These are phyloP conservation scores for Adelphocoris suturalis DNA, from an alignment of 2,888 invertebrate species.

Conservation along the genomic window DNA sequence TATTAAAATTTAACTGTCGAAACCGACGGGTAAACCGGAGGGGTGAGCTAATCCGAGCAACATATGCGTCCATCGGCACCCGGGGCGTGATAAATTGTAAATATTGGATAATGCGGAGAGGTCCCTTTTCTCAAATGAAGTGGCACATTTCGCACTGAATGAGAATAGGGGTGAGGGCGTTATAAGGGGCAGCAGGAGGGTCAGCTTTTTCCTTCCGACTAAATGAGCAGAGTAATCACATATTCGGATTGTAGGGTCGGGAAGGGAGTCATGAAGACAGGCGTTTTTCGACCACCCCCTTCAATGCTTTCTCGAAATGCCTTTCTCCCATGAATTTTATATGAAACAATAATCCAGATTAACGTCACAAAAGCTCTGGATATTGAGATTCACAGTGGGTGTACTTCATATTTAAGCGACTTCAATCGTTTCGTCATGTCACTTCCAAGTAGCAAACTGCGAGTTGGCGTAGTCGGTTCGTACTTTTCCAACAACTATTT, in stretches of 20 bases:
- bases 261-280: slow-evolving; percentile 19
- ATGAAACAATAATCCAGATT: slow-evolving; percentile 10
- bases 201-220: slow-evolving; percentile 34
- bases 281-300: not conserved
- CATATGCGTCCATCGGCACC: slow-evolving; percentile 69
- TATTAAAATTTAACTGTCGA: slow-evolving; percentile 32
- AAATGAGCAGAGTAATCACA: slow-evolving; percentile 12
- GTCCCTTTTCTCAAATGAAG: slow-evolving; percentile 50
- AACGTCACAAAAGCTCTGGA: slow-evolving; percentile 9
- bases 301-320: slow-evolving; percentile 1
- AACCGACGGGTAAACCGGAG: slow-evolving; percentile 16
- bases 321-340: not conserved
- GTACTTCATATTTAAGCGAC: not conserved
- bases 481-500: no score
- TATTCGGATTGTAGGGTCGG: not conserved
- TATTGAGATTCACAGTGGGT: not conserved
- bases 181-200: slow-evolving; percentile 1
- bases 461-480: no score
- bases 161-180: not conserved
- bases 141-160: slow-evolving; percentile 34
- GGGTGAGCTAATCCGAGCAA: slow-evolving; percentile 65
- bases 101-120: slow-evolving; percentile 63
- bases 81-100: slow-evolving; percentile 67
- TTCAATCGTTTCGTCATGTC: no score
- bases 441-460: no score